phyloP scores from a whole-genome alignment of 2,888 invertebrate genomes.

The Drepanosiphum platanoidis region DNA sequence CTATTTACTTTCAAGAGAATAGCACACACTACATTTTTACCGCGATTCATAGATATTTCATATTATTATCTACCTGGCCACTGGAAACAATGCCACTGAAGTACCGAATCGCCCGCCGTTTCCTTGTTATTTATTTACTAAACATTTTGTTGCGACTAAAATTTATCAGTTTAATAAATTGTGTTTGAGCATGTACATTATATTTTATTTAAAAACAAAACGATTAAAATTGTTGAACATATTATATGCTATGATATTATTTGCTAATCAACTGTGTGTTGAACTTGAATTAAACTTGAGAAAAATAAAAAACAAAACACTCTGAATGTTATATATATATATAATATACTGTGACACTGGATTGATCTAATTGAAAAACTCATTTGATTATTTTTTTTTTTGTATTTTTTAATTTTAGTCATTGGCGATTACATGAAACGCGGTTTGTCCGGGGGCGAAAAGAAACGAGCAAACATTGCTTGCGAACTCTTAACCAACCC shows the following conservation, averaged over 20 bases:
- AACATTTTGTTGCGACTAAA: background rate
- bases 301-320: background rate
- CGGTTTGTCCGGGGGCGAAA: conserved; percentile 84
- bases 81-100: background rate
- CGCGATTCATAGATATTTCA: conserved; percentile 1
- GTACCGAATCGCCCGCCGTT: background rate
- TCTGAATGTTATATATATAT: background rate
- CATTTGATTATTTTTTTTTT: background rate
- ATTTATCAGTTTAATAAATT: background rate
- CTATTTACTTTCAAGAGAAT: background rate
- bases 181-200: background rate
- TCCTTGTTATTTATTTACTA: background rate
- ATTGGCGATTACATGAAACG: conserved; percentile 80
- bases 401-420: conserved; percentile 67
- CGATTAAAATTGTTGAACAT: too few relatives aligned
- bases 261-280: background rate
- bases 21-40: conserved; percentile 22
- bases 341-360: background rate
- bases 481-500: conserved; percentile 85
- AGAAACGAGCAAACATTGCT: conserved; percentile 84
- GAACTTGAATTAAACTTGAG: too few relatives aligned
- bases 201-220: background rate
- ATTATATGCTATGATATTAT: background rate
- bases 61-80: background rate
- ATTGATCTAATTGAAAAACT: background rate